phyloP scores from a whole-genome alignment of 2,113 vertebrate genomes.

The Callopanchax toddi region DNA sequence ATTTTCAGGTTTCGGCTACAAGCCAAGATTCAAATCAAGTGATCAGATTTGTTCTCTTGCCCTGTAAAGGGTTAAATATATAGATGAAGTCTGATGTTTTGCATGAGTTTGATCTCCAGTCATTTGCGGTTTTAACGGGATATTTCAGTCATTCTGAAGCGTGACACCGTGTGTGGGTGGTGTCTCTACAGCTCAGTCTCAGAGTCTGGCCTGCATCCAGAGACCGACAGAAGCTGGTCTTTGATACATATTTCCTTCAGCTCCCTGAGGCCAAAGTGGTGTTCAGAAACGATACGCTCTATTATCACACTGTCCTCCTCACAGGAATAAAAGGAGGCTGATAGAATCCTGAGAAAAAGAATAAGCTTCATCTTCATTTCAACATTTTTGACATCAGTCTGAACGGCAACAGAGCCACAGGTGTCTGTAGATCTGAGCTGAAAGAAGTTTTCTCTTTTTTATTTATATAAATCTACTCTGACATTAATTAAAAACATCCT shows the following conservation, averaged over 20 bases:
- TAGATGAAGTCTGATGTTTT: too few relatives aligned
- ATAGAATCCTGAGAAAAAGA: constrained; percentile 22
- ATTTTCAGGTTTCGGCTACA: too few relatives aligned
- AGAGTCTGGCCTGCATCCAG: constrained; percentile 39
- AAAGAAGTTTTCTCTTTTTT: not conserved
- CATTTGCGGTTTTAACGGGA: too few relatives aligned
- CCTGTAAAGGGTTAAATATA: too few relatives aligned
- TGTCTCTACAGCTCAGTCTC: constrained; percentile 32
- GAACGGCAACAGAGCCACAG: not conserved
- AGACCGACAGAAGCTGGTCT: constrained; percentile 18
- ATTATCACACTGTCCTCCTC: constrained; percentile 25
- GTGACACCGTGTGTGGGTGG: constrained; percentile 3
- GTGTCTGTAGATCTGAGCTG: not conserved
- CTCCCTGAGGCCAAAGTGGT: constrained; percentile 26
- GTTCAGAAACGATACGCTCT: constrained; percentile 2
- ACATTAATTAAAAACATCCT: too few relatives aligned
- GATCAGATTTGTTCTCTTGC: too few relatives aligned
- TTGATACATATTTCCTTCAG: constrained; percentile 18
- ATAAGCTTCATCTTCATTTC: constrained; percentile 4
- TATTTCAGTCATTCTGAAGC: too few relatives aligned
- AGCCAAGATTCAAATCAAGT: too few relatives aligned
- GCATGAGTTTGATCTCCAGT: too few relatives aligned
- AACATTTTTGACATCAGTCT: constrained; percentile 11
- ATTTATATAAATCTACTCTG: too few relatives aligned
- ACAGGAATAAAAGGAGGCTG: constrained; percentile 23